A percentile compares a stretch with the other conserved stretches of the same genome.
Conservation (phyloP, 2,888 invertebrate species). For the Sthenelais limicola region DNA sequence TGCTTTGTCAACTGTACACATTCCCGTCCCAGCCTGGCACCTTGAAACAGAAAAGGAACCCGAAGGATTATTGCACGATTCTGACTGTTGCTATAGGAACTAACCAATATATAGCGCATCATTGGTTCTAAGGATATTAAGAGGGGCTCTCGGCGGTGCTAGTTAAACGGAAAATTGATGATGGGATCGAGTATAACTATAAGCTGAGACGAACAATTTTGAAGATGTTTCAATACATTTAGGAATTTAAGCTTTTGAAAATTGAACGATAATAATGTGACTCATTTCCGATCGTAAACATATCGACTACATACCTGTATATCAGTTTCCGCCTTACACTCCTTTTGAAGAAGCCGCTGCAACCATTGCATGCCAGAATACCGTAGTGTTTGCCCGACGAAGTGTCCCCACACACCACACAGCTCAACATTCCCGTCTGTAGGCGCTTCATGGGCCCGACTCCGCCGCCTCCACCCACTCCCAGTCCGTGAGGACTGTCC, state of each 20-base stretch:
- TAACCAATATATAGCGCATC: too few relatives aligned
- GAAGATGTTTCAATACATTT: too few relatives aligned
- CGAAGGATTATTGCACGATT: too few relatives aligned
- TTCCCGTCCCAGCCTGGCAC: constrained; percentile 98
- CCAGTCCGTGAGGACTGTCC: not conserved
- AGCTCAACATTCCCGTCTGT: constrained; percentile 79
- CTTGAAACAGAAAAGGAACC: constrained; percentile 78
- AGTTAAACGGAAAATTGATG: too few relatives aligned
- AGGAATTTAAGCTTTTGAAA: too few relatives aligned
- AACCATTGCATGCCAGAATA: constrained; percentile 98
- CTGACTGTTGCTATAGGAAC: too few relatives aligned
- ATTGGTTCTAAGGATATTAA: too few relatives aligned
- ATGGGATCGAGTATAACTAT: too few relatives aligned
- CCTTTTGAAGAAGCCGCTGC: constrained; percentile 98
- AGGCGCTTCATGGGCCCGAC: constrained; percentile 60
- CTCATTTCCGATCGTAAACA: not conserved
- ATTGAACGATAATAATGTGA: not conserved
- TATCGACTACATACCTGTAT: constrained; percentile 82
- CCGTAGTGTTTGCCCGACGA: constrained; percentile 98
- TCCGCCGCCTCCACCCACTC: constrained; percentile 52
- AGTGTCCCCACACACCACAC: constrained; percentile 97
- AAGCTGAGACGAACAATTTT: too few relatives aligned
- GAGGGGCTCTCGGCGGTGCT: too few relatives aligned
- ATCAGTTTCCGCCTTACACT: constrained; percentile 96
- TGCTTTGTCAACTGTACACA: constrained; percentile 98